Percentiles rank a stretch among this genome's conserved stretches.
Evolutionary conservation across 2,113 vertebrate species (phyloP).

Genomic region (Physeter macrocephalus): DNA sequence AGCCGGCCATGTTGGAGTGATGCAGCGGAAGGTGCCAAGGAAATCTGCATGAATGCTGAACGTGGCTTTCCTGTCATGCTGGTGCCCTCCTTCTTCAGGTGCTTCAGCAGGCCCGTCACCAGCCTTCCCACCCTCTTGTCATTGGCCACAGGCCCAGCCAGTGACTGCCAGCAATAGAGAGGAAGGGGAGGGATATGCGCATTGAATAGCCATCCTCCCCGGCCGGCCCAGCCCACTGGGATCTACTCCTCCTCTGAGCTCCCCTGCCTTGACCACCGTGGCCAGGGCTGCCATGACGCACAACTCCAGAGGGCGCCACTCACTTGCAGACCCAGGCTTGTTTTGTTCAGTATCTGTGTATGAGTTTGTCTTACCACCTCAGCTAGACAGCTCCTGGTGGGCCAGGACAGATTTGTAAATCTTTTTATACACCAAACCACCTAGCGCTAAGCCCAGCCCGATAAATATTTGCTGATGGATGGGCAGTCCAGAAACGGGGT

Average conservation of each 20-base stretch:
- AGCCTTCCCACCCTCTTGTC: background rate
- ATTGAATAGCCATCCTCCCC: background rate
- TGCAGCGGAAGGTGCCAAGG: too few species aligned
- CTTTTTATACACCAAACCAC: background rate
- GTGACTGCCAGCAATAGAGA: background rate
- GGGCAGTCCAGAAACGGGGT: background rate
- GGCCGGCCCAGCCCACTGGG: background rate
- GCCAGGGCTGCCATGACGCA: background rate
- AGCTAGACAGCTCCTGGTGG: background rate
- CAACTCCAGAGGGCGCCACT: background rate
- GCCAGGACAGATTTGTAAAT: background rate
- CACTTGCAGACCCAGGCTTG: background rate
- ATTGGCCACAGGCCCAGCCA: background rate
- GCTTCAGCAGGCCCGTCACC: background rate
- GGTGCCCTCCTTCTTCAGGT: background rate
- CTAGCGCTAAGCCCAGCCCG: background rate
- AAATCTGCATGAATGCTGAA: background rate
- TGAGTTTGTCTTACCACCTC: background rate
- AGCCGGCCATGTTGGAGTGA: fast-evolving
- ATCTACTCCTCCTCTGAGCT: background rate
- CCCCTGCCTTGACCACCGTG: background rate
- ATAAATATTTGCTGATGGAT: slow-evolving; percentile 39
- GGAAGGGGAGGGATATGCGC: too few species aligned
- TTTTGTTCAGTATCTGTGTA: background rate
- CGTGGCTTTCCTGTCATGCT: fast-evolving